Evolutionary conservation across 2,888 invertebrate genomes (phyloP).

Genomic region (Sinotaia quadrata): DNA sequence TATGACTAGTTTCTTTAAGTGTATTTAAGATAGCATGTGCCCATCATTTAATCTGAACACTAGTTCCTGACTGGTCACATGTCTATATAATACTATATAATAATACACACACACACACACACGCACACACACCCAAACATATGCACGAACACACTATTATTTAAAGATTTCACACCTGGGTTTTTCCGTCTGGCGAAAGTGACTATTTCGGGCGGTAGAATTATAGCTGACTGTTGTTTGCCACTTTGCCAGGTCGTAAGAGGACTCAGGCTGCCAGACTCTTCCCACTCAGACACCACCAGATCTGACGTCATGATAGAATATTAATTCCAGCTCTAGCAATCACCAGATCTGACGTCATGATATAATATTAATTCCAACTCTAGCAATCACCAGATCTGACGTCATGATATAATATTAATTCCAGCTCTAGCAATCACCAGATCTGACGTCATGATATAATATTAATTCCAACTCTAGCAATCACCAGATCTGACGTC

Average conservation of each 20-base stretch:
- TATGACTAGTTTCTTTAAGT: too few species aligned
- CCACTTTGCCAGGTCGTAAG: neutral
- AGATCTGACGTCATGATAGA: slow-evolving; percentile 23
- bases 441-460: neutral
- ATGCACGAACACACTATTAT: neutral
- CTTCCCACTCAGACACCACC: slow-evolving; percentile 16
- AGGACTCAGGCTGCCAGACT: slow-evolving; percentile 5
- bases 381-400: neutral
- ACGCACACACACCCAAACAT: neutral
- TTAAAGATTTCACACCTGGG: neutral
- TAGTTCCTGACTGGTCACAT: too few species aligned
- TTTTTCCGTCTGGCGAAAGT: neutral
- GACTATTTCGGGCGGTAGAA: slow-evolving; percentile 6
- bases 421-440: neutral
- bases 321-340: neutral
- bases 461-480: neutral
- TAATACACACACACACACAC: slow-evolving; percentile 2
- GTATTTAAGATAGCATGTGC: too few species aligned
- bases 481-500: neutral
- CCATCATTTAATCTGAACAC: too few species aligned
- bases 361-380: neutral
- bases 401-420: too few species aligned
- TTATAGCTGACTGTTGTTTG: neutral
- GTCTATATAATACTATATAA: neutral
- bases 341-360: neutral